phyloP scores from a whole-genome alignment of 2,113 vertebrate genomes.

The Lepisosteus oculatus region DNA sequence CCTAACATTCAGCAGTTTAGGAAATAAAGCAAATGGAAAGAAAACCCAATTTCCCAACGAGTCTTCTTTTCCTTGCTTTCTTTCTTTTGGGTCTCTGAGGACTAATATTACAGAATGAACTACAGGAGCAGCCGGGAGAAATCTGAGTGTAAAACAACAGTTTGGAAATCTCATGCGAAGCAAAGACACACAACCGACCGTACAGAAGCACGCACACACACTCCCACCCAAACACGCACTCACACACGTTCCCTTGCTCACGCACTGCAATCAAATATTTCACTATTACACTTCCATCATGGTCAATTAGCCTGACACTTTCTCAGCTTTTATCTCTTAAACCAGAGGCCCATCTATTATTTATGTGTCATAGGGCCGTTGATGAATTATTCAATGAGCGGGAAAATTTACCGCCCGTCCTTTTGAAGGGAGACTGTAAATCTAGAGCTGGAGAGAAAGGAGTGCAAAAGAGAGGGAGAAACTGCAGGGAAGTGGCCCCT shows the following conservation, averaged over 20 bases:
- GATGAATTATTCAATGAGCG: constrained; percentile 70
- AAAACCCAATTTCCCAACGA: no score
- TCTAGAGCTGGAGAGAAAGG: constrained; percentile 59
- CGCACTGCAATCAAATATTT: constrained; percentile 60
- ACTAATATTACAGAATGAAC: neutral
- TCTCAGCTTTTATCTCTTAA: constrained; percentile 73
- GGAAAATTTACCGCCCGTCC: constrained; percentile 62
- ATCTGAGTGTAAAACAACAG: neutral
- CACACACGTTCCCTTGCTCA: constrained; percentile 6
- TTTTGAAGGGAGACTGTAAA: constrained; percentile 63
- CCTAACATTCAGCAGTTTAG: no score
- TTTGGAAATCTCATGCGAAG: no score
- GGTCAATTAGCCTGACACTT: constrained; percentile 68
- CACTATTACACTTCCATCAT: constrained; percentile 65
- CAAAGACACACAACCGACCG: neutral
- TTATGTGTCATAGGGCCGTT: constrained; percentile 57
- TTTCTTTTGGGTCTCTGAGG: neutral
- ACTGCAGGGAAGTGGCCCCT: constrained; percentile 66
- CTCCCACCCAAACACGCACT: constrained; percentile 11
- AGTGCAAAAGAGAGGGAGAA: constrained; percentile 42
- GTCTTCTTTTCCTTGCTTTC: neutral
- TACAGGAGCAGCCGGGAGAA: neutral
- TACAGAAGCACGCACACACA: constrained; percentile 4
- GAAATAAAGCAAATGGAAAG: no score
- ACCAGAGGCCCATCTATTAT: constrained; percentile 69